A percentile compares a stretch with the other conserved stretches of the same genome.
Evolutionary conservation across 2,797 vertebrate species (phyloP).

Genomic region (Hephaestus fuliginosus): DNA sequence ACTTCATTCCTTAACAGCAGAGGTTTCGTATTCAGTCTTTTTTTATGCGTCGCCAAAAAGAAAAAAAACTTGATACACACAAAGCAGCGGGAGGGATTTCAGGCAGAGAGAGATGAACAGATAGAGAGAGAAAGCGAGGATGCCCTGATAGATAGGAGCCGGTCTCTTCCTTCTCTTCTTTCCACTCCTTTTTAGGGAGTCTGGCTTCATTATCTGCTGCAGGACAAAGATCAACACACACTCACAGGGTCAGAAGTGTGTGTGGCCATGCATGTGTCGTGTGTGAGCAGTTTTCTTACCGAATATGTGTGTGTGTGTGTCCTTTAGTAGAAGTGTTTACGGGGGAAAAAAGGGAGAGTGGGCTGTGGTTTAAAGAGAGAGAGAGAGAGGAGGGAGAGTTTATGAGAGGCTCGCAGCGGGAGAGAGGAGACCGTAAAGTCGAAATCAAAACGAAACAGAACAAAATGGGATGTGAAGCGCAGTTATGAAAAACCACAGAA

Average conservation of each 20-base stretch:
- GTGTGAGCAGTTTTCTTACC: background rate
- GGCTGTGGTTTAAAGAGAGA: constrained; percentile 34
- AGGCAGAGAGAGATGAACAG: constrained; percentile 17
- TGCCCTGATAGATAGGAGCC: constrained; percentile 1
- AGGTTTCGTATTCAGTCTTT: background rate
- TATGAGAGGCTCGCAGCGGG: constrained; percentile 29
- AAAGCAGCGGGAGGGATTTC: background rate
- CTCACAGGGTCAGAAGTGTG: constrained; percentile 19
- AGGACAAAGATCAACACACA: constrained; percentile 33
- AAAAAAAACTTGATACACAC: background rate
- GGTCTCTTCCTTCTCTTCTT: constrained; percentile 39
- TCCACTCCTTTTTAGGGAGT: constrained; percentile 69
- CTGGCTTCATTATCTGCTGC: constrained; percentile 49
- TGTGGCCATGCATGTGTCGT: background rate
- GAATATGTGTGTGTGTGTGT: constrained; percentile 23
- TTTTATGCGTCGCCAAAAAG: background rate
- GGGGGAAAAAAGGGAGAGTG: constrained; percentile 35
- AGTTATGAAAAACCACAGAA: background rate
- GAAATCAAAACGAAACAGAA: constrained; percentile 36
- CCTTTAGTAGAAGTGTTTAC: constrained; percentile 51
- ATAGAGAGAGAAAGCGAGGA: constrained; percentile 11
- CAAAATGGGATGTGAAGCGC: background rate
- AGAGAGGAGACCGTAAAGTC: constrained; percentile 11
- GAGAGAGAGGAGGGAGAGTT: background rate
- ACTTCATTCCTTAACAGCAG: background rate